Conservation (phyloP, 2,113 vertebrate genomes). For the Tetrao urogallus region DNA sequence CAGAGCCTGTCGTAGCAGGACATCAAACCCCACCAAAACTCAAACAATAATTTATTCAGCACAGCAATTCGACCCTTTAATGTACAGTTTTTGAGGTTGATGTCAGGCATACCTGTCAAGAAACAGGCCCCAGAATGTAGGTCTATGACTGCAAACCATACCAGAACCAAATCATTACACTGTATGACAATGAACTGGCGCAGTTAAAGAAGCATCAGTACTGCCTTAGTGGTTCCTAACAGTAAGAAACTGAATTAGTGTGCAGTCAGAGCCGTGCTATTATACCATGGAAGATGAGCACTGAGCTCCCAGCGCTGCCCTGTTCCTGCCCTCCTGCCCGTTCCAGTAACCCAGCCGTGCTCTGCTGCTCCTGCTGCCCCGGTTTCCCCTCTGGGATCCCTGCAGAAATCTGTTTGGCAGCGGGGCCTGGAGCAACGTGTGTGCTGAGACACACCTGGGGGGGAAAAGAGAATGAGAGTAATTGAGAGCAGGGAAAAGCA, state of each 20-base stretch:
- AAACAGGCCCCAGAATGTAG: slow-evolving; percentile 45
- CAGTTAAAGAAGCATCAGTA: slow-evolving; percentile 41
- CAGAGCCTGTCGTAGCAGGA: not conserved
- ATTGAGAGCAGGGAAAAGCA: not conserved
- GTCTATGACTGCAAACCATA: not conserved
- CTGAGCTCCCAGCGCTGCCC: slow-evolving; percentile 19
- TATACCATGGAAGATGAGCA: slow-evolving; percentile 10
- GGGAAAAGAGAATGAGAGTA: not conserved
- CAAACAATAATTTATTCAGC: not conserved
- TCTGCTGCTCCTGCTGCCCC: not conserved
- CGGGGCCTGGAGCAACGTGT: not conserved
- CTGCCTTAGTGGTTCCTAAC: slow-evolving; percentile 46
- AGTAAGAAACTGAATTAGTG: slow-evolving; percentile 61
- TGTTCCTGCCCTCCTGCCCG: not conserved
- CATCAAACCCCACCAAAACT: not conserved
- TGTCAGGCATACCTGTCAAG: slow-evolving; percentile 34
- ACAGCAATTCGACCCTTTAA: not conserved
- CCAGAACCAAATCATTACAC: slow-evolving; percentile 55
- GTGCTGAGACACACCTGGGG: not conserved
- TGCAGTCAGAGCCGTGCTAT: slow-evolving; percentile 31
- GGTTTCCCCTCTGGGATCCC: not conserved
- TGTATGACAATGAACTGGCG: slow-evolving; percentile 51
- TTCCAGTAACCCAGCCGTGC: slow-evolving; percentile 11
- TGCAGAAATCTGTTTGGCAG: not conserved
- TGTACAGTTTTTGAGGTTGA: not conserved